Evolutionary conservation across 2,888 invertebrate genomes (phyloP), one percentile per base, ranked within the genome.

Genomic region (Drosophila gaucha): DNA sequence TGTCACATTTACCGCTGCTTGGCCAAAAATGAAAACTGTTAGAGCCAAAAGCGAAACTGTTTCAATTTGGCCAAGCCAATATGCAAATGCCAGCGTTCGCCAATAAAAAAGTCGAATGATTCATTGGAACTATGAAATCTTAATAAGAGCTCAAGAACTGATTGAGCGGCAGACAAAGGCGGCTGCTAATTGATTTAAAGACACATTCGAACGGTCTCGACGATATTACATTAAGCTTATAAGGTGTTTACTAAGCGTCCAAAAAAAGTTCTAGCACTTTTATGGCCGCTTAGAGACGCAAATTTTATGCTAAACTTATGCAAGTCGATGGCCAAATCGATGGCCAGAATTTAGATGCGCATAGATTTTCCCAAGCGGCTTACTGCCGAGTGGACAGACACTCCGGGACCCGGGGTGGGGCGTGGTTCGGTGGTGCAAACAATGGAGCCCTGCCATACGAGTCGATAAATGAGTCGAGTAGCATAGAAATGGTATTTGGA

Each of bases 221-320:
- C 59, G 52, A 60, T 63, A 74, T 80, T 84, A 80, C 80, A 82
- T 82, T 84, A 84, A 72, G 82, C 87, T 86, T 82, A 82, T 86
- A 82, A 86, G 87, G 82, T 86, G 82, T 80, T 86, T 83, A 83
- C 73, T 49, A 64, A 67, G 63, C 66, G 18, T 22, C 46, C 31
- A 28, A 49, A 31, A 54, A 36, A 55, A 51, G 33, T 47, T 58
- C 8, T 75, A 75, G 70, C 59, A 70, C 72, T 76, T 77, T 72
- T 72, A 76, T 62, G 57, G 55, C 52, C 60, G 72, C 67, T 74
- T 60, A 57, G 57, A 60, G 60, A 76, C 58, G 74, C 74, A 75
- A 75, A 75, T 75, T 75, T 76, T 76, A 77, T 72, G 77, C 77
- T 73, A 75, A 75, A 72, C 68, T 72, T 75, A 75, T 76, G 74